Evolutionary conservation across 2,888 invertebrate species (phyloP).

Genomic region (Apomyelois bistriatella): DNA sequence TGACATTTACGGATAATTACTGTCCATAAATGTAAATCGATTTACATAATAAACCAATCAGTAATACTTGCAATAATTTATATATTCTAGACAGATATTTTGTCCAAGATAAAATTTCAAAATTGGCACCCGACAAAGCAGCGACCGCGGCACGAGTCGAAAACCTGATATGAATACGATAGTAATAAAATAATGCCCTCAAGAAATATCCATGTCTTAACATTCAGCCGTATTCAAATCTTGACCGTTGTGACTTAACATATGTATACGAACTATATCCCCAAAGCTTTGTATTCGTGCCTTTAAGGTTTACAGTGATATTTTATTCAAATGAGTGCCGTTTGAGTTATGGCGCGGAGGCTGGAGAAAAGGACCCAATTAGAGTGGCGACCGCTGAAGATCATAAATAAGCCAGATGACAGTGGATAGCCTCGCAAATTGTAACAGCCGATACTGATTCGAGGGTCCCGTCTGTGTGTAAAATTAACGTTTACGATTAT

Average conservation of each 20-base stretch:
- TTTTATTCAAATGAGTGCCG: conserved; percentile 43
- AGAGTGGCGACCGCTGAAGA: conserved; percentile 39
- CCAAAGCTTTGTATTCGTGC: conserved; percentile 20
- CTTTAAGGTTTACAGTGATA: conserved; percentile 21
- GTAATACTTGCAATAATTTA: neutral
- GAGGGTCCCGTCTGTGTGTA: too few relatives aligned
- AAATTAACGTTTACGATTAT: too few relatives aligned
- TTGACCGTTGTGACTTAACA: conserved; percentile 19
- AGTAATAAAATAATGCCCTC: conserved; percentile 17
- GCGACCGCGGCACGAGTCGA: conserved; percentile 1
- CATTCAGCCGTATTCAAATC: conserved; percentile 19
- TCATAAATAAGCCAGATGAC: conserved; percentile 53
- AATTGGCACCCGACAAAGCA: conserved; percentile 6
- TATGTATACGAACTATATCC: conserved; percentile 17
- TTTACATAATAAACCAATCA: conserved; percentile 3
- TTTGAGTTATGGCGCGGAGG: conserved; percentile 30
- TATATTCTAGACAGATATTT: neutral
- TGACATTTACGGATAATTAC: conserved; percentile 16
- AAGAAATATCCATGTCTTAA: conserved; percentile 15
- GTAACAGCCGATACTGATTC: conserved; percentile 34
- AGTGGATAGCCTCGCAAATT: conserved; percentile 26
- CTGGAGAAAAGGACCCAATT: conserved; percentile 38
- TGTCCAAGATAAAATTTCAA: neutral
- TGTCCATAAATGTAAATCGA: conserved; percentile 11
- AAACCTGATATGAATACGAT: conserved; percentile 11